Evolutionary conservation across 2,113 vertebrate species (phyloP).

Genomic region (Pomatostomus ruficeps): DNA sequence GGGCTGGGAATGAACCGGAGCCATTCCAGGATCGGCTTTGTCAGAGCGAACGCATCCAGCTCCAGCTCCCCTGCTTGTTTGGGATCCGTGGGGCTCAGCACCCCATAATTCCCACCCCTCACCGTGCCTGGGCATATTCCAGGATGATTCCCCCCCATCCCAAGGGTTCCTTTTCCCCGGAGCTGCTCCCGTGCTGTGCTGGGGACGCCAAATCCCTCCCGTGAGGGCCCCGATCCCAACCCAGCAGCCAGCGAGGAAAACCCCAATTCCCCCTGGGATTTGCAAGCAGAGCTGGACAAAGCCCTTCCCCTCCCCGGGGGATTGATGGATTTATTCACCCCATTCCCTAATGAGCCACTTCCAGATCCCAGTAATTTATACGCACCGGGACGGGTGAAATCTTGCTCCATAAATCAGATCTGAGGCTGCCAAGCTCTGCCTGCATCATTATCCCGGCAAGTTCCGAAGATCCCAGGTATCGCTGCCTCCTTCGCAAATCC

Average conservation of each 20-base stretch:
- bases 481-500: not conserved
- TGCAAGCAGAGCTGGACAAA: not conserved
- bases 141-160: not conserved
- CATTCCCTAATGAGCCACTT: slow-evolving; percentile 9
- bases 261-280: not conserved
- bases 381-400: not conserved
- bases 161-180: rapidly evolving
- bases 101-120: not conserved
- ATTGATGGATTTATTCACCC: not conserved
- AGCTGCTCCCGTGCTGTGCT: not conserved
- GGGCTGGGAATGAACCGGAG: not conserved
- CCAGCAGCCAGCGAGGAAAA: not conserved
- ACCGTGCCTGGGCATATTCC: rapidly evolving
- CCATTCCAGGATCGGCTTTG: not conserved
- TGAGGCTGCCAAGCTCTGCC: not conserved
- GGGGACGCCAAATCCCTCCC: rapidly evolving
- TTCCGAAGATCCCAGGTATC: not conserved
- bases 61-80: rapidly evolving
- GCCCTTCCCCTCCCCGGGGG: not conserved
- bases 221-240: rapidly evolving
- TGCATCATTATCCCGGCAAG: not conserved
- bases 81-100: rapidly evolving
- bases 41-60: rapidly evolving
- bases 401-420: slow-evolving; percentile 34
- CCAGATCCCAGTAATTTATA: slow-evolving; percentile 1